Conservation (phyloP, 2,797 vertebrate species). For the Tenualosa ilisha region DNA sequence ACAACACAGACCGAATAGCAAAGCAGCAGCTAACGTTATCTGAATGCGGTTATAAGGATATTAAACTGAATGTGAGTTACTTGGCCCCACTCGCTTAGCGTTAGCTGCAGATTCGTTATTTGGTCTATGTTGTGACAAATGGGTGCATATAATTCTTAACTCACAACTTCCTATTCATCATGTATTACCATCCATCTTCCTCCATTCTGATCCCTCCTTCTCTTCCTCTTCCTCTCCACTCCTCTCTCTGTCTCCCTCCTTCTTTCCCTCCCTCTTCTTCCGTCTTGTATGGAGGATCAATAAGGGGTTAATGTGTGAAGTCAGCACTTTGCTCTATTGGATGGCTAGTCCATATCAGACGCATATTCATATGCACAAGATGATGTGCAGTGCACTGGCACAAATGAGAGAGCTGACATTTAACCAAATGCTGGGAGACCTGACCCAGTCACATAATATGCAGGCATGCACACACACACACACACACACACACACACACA, state of each 20-base stretch:
- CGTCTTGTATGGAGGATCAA: background rate
- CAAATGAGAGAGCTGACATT: background rate
- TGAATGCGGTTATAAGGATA: too few relatives aligned
- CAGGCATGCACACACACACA: background rate
- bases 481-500: background rate
- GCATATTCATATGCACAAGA: background rate
- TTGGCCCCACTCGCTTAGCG: too few relatives aligned
- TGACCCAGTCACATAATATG: background rate
- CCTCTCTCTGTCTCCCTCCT: background rate
- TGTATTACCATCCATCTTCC: background rate
- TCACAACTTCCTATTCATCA: background rate
- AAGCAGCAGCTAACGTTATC: too few relatives aligned
- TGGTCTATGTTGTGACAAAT: too few relatives aligned
- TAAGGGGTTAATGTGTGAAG: constrained; percentile 16
- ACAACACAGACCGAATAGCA: too few relatives aligned
- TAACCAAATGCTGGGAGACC: background rate
- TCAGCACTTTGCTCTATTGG: background rate
- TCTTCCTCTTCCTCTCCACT: background rate
- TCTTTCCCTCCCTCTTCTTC: background rate
- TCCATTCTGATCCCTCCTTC: background rate
- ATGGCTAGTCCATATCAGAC: background rate
- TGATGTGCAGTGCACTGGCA: constrained; percentile 10
- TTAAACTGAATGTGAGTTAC: too few relatives aligned
- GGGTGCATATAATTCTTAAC: background rate
- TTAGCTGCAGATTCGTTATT: too few relatives aligned